Evolutionary conservation across 1,140 invertebrate species (phyloP), one percentile per base, ranked within the genome.

Genomic region (Brachionus rubens): DNA sequence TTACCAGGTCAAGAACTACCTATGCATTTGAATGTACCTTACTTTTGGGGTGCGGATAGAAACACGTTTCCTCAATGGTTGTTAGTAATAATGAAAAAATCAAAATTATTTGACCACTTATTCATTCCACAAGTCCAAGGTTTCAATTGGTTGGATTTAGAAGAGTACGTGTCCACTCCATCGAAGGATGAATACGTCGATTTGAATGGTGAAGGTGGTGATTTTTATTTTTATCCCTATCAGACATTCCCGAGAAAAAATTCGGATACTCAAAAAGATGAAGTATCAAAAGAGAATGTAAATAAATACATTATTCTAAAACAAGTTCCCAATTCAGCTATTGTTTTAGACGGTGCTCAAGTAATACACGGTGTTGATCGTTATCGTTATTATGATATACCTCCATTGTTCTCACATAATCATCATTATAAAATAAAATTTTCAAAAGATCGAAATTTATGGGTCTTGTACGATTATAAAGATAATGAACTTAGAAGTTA

Each of bases 191-290:
- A 72, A 40, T 48, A 72, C 33, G 50, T 48, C 19, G 46, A 50
- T 19, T 26, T 50, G 14, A 72, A 72, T 54, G 68, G 68, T 14
- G 59, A 65, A 3, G 59, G 59, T 40, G 68, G 68, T 36, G 50
- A 72, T 40, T 72, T 72, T 72, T 72, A 72, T 54, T 72, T 50
- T 54, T 72, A 50, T 50, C 68, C 68, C 40, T 72, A 72, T 36
- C 19, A 14, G 19, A 14, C 28, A 19, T n/a, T 26, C 6, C 6
- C 24, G 5, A 65, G 30, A 65, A 65, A 43, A 10, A 43, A 65
- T 43, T 36, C 33, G 16, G 7, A 30, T n/a, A 65, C 36, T 10
- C 24, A 65, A 21, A 9, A 14, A 24, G 21, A 43, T 14, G 59
- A 65, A 28, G 12, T 26, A n/a, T 28, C 36, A 2, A 65, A 43